phyloP scores from a whole-genome alignment of 2,888 invertebrate genomes.

The Coenonympha arcania region DNA sequence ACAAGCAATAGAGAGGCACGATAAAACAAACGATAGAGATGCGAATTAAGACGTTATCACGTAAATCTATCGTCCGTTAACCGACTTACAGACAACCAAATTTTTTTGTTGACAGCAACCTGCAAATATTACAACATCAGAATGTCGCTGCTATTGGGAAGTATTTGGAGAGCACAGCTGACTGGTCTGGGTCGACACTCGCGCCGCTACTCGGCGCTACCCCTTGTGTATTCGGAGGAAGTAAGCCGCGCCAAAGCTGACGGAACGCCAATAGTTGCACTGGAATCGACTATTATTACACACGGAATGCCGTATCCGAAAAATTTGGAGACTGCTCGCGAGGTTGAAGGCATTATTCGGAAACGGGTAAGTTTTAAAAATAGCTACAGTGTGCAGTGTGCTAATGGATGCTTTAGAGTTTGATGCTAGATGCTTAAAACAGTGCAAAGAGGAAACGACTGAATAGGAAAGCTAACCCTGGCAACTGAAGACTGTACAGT shows the following conservation, averaged over 20 bases:
- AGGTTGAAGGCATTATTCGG: conserved; percentile 85
- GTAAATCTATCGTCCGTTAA: too few species aligned
- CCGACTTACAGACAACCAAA: too few species aligned
- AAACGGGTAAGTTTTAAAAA: conserved; percentile 69
- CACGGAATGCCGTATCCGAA: conserved; percentile 98
- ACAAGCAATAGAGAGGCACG: too few species aligned
- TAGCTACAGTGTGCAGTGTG: neutral
- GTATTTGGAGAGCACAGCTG: conserved; percentile 34
- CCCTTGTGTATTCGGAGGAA: conserved; percentile 72
- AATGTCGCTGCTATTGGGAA: conserved; percentile 51
- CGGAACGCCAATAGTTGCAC: conserved; percentile 86
- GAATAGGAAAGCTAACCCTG: too few species aligned
- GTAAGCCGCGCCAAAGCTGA: conserved; percentile 77
- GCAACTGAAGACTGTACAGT: too few species aligned
- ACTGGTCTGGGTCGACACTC: conserved; percentile 29
- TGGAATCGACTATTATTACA: conserved; percentile 98
- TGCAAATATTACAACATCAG: conserved; percentile 18
- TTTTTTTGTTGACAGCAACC: conserved; percentile 10
- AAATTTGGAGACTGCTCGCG: conserved; percentile 88
- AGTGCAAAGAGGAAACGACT: too few species aligned
- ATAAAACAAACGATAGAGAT: too few species aligned
- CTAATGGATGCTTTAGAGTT: too few species aligned
- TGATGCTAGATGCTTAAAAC: too few species aligned
- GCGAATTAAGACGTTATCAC: too few species aligned
- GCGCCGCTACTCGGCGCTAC: conserved; percentile 36